phyloP scores from a whole-genome alignment of 2,113 vertebrate genomes.

The Lepisosteus oculatus region DNA sequence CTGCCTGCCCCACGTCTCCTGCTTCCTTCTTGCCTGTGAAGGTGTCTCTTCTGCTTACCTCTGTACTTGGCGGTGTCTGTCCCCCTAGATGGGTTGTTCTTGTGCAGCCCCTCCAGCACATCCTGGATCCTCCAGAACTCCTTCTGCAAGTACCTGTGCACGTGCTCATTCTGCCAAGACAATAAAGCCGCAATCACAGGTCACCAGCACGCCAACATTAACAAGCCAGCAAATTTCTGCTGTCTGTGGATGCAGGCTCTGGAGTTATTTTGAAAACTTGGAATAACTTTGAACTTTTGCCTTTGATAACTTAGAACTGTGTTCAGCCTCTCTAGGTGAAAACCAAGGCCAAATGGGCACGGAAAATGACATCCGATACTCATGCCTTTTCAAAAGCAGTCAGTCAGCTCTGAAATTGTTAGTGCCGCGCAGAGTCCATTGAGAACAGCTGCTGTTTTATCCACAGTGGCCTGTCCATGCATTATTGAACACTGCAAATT shows the following conservation, averaged over 20 bases:
- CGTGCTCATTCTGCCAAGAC: slow-evolving; percentile 75
- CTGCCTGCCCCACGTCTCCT: too few relatives aligned
- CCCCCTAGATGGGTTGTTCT: slow-evolving; percentile 85
- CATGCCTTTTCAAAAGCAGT: neutral
- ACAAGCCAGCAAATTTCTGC: too few relatives aligned
- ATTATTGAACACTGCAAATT: slow-evolving; percentile 30
- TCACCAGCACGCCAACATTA: too few relatives aligned
- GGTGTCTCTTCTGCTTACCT: slow-evolving; percentile 56
- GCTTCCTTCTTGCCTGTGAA: too few relatives aligned
- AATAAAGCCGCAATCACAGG: neutral
- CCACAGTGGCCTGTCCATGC: slow-evolving; percentile 5
- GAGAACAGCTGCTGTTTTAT: neutral
- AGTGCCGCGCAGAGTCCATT: neutral
- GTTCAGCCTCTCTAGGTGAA: neutral
- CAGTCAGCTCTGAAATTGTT: neutral
- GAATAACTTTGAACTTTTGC: too few relatives aligned
- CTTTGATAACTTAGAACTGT: too few relatives aligned
- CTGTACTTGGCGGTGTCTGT: slow-evolving; percentile 89
- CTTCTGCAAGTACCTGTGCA: slow-evolving; percentile 88
- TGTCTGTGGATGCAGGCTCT: too few relatives aligned
- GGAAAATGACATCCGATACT: neutral
- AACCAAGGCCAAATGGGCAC: neutral
- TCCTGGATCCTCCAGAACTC: slow-evolving; percentile 97
- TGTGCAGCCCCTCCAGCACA: slow-evolving; percentile 89
- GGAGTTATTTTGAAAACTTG: too few relatives aligned